These are phyloP conservation scores for Phaethornis superciliosus DNA, from an alignment of 2,113 vertebrate species.

Conservation along the genomic window DNA sequence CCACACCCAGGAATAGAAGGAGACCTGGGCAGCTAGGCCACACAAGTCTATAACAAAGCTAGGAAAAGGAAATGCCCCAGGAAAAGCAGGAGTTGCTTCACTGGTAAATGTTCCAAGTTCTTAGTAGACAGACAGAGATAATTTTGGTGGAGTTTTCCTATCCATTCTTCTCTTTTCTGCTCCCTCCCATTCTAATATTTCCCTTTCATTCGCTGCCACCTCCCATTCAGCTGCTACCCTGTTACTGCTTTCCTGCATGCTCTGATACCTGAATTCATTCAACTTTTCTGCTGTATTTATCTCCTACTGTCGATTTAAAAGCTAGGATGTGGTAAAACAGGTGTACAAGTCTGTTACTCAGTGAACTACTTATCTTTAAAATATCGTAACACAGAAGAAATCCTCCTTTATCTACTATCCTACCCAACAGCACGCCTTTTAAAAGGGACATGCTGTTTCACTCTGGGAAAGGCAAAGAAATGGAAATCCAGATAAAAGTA, in stretches of 20 bases:
- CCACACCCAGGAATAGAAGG: background rate
- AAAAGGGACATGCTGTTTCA: background rate
- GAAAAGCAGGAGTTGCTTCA: background rate
- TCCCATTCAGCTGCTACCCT: background rate
- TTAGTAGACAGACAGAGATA: background rate
- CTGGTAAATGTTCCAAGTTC: background rate
- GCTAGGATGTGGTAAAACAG: background rate
- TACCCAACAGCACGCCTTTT: background rate
- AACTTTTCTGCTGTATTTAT: background rate
- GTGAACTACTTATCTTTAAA: background rate
- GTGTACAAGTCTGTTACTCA: background rate
- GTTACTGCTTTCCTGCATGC: background rate
- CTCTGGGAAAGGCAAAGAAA: background rate
- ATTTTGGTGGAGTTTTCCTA: background rate
- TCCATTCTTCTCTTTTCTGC: background rate
- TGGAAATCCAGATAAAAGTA: background rate
- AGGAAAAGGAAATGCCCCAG: background rate
- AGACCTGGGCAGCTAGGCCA: background rate
- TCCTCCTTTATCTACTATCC: background rate
- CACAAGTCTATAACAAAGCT: background rate
- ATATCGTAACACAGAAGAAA: background rate
- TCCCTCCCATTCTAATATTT: background rate
- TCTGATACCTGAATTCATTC: background rate
- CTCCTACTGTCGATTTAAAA: background rate
- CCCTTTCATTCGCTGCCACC: background rate